Conservation (phyloP, 2,113 vertebrate genomes). For the Erythrocercus mccallii region DNA sequence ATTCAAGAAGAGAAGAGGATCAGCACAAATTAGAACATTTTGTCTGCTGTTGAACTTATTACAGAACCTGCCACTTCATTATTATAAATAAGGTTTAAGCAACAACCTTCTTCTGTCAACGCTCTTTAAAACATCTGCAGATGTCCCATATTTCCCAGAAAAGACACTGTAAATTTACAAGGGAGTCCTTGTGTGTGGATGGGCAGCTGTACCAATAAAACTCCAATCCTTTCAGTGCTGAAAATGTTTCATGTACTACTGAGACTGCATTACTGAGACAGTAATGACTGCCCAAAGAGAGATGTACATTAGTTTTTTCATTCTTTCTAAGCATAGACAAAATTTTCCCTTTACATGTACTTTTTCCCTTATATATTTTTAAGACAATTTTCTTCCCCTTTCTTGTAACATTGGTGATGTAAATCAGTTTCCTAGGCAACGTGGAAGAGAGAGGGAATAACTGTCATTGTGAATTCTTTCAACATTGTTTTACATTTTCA, state of each 20-base stretch:
- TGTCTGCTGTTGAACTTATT: background rate
- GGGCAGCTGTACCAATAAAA: background rate
- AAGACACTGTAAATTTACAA: background rate
- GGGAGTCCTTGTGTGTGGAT: background rate
- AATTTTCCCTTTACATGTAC: background rate
- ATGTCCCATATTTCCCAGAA: background rate
- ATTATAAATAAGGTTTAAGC: background rate
- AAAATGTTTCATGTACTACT: background rate
- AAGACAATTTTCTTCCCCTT: background rate
- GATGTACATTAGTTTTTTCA: background rate
- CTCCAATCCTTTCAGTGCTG: background rate
- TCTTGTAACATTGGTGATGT: background rate
- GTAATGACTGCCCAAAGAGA: background rate
- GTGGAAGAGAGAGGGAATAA: background rate
- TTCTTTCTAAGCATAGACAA: background rate
- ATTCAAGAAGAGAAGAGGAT: background rate
- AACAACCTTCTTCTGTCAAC: background rate
- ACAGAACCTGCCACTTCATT: background rate
- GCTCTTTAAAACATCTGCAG: background rate
- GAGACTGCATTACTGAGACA: background rate
- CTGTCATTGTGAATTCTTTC: background rate
- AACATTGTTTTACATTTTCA: background rate
- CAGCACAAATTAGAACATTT: background rate
- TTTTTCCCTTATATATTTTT: background rate
- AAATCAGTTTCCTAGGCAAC: background rate